Percentiles rank a stretch among this genome's conserved stretches.
Conservation (phyloP, 2,797 vertebrate species). For the Phoebastria nigripes region DNA sequence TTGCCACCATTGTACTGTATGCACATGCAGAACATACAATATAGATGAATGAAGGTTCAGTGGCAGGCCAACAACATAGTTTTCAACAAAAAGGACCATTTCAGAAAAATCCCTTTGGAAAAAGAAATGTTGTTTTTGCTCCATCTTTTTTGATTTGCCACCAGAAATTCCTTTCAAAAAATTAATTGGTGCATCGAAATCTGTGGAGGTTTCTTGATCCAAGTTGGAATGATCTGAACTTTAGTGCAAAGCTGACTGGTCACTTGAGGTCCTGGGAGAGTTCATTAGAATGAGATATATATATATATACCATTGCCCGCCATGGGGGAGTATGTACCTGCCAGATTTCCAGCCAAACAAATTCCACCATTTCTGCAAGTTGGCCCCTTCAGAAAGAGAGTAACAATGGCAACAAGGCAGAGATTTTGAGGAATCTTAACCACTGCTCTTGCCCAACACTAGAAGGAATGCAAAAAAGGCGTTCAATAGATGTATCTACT, state of each 20-base stretch:
- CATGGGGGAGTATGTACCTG: accelerated
- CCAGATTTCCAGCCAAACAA: neutral
- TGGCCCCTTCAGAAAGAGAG: neutral
- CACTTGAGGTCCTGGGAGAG: neutral
- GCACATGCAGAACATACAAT: neutral
- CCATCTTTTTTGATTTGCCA: neutral
- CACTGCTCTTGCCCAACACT: neutral
- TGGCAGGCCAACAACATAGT: neutral
- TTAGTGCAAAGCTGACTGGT: neutral
- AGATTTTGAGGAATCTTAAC: neutral
- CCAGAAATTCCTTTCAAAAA: neutral
- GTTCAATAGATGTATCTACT: neutral
- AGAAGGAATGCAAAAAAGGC: neutral
- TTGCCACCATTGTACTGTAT: neutral
- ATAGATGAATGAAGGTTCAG: neutral
- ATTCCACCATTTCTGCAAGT: neutral
- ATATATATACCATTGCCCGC: neutral
- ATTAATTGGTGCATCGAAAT: neutral
- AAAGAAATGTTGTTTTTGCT: neutral
- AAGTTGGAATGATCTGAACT: neutral
- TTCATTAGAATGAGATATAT: neutral
- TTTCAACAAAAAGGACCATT: neutral
- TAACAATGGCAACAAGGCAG: neutral
- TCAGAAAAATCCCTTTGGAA: neutral
- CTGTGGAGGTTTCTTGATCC: neutral